phyloP scores from a whole-genome alignment of 64 coral and sea anemone species.

The Orbicella faveolata region DNA sequence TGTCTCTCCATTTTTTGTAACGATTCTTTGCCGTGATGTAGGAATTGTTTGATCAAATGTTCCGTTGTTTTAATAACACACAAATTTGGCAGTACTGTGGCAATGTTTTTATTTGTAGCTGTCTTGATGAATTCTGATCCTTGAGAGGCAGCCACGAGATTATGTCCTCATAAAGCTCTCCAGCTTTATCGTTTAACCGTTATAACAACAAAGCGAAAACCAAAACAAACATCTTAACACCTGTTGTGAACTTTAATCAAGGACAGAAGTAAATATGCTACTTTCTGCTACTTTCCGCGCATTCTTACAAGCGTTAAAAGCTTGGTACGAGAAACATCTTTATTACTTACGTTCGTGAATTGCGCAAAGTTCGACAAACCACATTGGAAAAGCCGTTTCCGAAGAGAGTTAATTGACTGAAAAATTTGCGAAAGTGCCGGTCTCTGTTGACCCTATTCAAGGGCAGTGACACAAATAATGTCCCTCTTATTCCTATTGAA shows the following conservation, averaged over 20 bases:
- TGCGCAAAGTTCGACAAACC: background rate
- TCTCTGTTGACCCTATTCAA: constrained; percentile 22
- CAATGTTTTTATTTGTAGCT: background rate
- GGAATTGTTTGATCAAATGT: background rate
- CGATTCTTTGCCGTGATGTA: no score
- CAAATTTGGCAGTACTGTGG: background rate
- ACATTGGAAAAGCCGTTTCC: constrained; percentile 17
- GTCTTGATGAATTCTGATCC: constrained; percentile 12
- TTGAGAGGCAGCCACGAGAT: constrained; percentile 4
- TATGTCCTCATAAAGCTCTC: background rate
- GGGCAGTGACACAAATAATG: constrained; percentile 53
- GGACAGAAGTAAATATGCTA: background rate
- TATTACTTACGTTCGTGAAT: background rate
- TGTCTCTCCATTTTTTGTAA: background rate
- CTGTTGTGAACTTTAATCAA: background rate
- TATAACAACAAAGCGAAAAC: constrained; percentile 28
- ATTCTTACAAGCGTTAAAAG: background rate
- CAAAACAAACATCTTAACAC: constrained; percentile 27
- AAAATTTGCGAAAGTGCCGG: constrained; percentile 27
- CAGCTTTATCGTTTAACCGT: background rate
- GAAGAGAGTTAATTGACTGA: constrained; percentile 26
- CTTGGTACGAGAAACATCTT: background rate
- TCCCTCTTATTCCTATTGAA: constrained; percentile 77
- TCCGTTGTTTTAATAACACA: background rate
- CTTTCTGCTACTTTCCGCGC: background rate